Evolutionary conservation across 2,888 invertebrate species (phyloP), one percentile per base, ranked within the genome.

Genomic region (Chesias legatella): DNA sequence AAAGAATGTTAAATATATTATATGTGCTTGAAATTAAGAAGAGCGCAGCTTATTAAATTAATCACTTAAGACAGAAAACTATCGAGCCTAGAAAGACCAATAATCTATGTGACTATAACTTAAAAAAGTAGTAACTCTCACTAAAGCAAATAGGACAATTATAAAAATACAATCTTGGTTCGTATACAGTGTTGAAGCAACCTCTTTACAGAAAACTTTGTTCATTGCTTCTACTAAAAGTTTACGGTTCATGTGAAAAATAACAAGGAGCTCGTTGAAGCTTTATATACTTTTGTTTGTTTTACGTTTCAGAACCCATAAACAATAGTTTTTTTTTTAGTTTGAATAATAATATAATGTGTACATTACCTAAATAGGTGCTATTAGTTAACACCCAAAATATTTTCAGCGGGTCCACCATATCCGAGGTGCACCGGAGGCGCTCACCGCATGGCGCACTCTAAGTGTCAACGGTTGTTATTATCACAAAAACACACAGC

Each of bases 381-480:
- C 94, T 94, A 90, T 94, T 94, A 88, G 94, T 94, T 73, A 94
- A 90, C 88, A 94, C 93, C 94, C 94, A 94, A 83, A 94, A 93
- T 79, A 94, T 92, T 89, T 94, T 94, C 77, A 94, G 90, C 75
- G 94, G 94, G 90, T 94, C 94, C 81, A 94, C 93, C 94, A 94
- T 94, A 90, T 91, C 89, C 86, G 66, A 63, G 69, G 60, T 66
- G 74, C 75, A 75, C 70, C 73, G 61, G 59, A 63, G 73, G 72
- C 70, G 66, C 64, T 84, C 79, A 88, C 79, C 79, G 82, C 86
- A 88, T 88, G 79, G 76, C 76, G 77, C 79, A 74, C 74, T 73
- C 54, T 60, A 66, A 67, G 59, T 65, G 64, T 73, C 71, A 70
- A 62, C 67, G 55, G 53, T 51, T 57, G 60, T 65, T 66, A 62